Conservation (phyloP, 2,888 invertebrate species). For the Rhagonycha lutea region DNA sequence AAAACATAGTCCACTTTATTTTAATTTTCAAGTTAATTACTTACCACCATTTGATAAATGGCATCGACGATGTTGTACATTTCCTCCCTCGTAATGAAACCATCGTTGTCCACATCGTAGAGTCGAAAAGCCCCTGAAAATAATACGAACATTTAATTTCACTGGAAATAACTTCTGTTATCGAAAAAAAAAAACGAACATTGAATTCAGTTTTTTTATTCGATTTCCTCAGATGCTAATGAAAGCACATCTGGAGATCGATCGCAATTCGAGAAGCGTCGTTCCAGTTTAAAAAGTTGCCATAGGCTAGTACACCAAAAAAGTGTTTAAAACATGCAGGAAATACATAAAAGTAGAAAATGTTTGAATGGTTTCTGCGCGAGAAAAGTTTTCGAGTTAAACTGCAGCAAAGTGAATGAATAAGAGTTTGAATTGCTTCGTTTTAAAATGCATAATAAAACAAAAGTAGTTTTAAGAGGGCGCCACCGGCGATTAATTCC, state of each 20-base stretch:
- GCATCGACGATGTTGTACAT: slow-evolving; percentile 98
- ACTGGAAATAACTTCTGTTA: neutral
- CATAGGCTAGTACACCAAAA: neutral
- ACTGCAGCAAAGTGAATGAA: neutral
- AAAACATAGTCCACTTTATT: neutral
- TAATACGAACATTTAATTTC: neutral
- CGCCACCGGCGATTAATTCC: too few species aligned
- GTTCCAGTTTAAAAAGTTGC: neutral
- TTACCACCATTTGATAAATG: slow-evolving; percentile 98
- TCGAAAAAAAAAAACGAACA: neutral
- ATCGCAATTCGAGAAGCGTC: neutral
- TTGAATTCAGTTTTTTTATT: neutral
- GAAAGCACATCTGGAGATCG: neutral
- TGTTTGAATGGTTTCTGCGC: neutral
- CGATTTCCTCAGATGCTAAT: neutral
- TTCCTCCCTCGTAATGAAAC: slow-evolving; percentile 92
- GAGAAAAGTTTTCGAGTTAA: neutral
- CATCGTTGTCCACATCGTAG: slow-evolving; percentile 95
- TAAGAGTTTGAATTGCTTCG: neutral
- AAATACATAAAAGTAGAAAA: neutral
- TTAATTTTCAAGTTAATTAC: slow-evolving; percentile 53
- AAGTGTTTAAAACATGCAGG: neutral
- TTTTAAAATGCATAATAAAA: too few species aligned
- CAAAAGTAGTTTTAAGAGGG: too few species aligned
- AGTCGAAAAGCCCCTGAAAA: slow-evolving; percentile 91